These are phyloP conservation scores for Eupristina koningsbergeri DNA, from an alignment of 1,140 invertebrate species.

Conservation along the genomic window DNA sequence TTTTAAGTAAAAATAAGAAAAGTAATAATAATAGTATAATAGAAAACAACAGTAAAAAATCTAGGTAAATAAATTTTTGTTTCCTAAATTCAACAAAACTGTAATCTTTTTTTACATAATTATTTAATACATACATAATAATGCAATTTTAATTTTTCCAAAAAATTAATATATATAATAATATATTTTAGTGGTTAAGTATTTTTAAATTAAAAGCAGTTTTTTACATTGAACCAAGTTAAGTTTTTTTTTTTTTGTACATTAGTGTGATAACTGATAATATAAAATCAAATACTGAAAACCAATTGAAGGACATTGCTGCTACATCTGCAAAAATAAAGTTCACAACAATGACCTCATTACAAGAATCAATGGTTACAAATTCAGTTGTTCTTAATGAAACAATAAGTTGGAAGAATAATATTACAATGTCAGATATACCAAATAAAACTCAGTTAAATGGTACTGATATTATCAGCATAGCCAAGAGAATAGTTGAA, in stretches of 20 bases:
- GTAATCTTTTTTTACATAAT: no score
- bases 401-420: slow-evolving; percentile 60
- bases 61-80: slow-evolving; percentile 16
- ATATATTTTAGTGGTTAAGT: no score
- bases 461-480: slow-evolving; percentile 67
- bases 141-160: no score
- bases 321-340: not conserved
- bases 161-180: no score
- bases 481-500: slow-evolving; percentile 72
- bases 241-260: not conserved
- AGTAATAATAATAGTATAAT: not conserved
- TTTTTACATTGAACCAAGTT: not conserved
- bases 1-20: not conserved
- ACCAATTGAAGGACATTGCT: not conserved
- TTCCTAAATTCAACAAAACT: not conserved
- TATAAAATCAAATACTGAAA: not conserved
- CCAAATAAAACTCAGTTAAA: slow-evolving; percentile 51
- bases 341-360: slow-evolving; percentile 7
- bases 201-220: not conserved
- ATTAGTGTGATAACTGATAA: not conserved
- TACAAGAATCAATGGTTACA: slow-evolving; percentile 34
- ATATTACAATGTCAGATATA: slow-evolving; percentile 54
- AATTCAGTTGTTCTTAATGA: slow-evolving; percentile 45
- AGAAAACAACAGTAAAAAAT: not conserved
- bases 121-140: no score